Percentiles rank a stretch among this genome's conserved stretches.
These are phyloP conservation scores for Ornithorhynchus anatinus DNA, from an alignment of 2,113 vertebrate species.

Conservation along the genomic window DNA sequence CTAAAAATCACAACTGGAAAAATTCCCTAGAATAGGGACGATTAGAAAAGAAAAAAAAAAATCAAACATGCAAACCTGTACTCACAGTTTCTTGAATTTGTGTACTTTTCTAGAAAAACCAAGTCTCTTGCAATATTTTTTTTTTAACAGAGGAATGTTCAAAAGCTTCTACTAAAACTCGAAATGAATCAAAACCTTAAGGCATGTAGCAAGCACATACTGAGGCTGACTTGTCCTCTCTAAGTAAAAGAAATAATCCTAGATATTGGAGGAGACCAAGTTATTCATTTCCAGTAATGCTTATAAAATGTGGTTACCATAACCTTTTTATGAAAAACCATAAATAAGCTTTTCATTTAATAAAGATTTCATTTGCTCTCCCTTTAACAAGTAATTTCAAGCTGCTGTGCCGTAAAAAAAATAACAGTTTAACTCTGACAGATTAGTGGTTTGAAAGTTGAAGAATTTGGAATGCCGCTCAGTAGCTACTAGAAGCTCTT, in stretches of 20 bases:
- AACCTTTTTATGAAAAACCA: slow-evolving; percentile 3
- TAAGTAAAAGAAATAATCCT: slow-evolving; percentile 13
- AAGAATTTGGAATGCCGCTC: not conserved
- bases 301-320: slow-evolving; percentile 24
- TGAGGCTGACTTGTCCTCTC: not conserved
- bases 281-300: slow-evolving; percentile 12
- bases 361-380: slow-evolving; percentile 1
- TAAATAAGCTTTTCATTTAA: slow-evolving; percentile 48
- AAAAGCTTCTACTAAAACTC: not conserved
- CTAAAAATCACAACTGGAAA: too few relatives aligned
- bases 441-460: not conserved
- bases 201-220: not conserved
- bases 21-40: too few relatives aligned
- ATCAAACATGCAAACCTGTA: too few relatives aligned
- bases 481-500: too few relatives aligned
- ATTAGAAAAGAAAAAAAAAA: too few relatives aligned
- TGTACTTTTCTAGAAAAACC: not conserved
- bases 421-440: slow-evolving; percentile 13
- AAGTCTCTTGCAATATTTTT: not conserved
- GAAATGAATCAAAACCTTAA: not conserved
- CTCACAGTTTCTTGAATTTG: too few relatives aligned
- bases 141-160: not conserved
- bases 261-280: not conserved
- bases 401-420: not conserved
- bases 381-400: slow-evolving; percentile 23